phyloP scores from a whole-genome alignment of 2,797 vertebrate species.

The Balearica regulorum region DNA sequence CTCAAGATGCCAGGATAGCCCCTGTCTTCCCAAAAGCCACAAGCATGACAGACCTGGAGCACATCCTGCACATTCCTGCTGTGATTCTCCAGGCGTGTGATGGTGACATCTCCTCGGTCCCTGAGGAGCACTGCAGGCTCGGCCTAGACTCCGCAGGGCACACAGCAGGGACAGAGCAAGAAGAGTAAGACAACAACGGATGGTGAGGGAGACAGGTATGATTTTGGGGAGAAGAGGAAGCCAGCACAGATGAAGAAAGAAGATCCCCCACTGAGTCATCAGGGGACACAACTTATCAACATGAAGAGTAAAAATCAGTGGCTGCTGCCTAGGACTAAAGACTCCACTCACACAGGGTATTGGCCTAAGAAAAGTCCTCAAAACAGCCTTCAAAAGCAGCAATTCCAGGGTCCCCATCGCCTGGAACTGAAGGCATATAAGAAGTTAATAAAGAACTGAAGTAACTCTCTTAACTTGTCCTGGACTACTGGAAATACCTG shows the following conservation, averaged over 20 bases:
- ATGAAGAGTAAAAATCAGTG: background rate
- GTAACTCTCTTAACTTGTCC: background rate
- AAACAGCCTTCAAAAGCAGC: background rate
- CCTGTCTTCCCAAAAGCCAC: background rate
- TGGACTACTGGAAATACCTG: background rate
- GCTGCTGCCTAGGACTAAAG: background rate
- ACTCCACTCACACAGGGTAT: background rate
- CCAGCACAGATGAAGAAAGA: background rate
- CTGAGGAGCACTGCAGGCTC: background rate
- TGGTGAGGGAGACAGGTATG: no score
- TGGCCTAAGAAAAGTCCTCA: background rate
- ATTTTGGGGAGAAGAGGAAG: background rate
- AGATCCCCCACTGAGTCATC: background rate
- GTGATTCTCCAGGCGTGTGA: background rate
- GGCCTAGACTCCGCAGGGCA: background rate
- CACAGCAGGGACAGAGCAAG: background rate
- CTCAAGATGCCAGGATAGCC: background rate
- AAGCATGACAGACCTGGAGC: background rate
- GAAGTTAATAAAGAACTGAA: background rate
- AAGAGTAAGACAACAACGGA: background rate
- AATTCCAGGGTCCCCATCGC: background rate
- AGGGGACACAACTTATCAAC: background rate
- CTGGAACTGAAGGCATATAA: no score
- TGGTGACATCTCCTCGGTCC: background rate
- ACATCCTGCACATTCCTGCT: background rate